These are phyloP conservation scores for Drosophila lacertosa DNA, from an alignment of 1,140 invertebrate genomes.

Conservation along the genomic window DNA sequence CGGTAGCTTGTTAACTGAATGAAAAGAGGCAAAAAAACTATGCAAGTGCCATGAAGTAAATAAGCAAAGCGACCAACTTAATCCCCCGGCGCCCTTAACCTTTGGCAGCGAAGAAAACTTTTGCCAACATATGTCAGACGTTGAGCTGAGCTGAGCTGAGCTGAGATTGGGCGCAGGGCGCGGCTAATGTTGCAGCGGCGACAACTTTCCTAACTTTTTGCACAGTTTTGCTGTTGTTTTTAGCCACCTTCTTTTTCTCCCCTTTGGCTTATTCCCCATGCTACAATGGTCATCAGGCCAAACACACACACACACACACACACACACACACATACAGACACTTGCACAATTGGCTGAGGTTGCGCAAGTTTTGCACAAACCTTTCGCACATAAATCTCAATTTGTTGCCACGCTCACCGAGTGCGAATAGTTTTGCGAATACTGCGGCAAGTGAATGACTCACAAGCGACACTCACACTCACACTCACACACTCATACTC, in stretches of 20 bases:
- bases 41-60: conserved; percentile 32
- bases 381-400: conserved; percentile 75
- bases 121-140: conserved; percentile 11
- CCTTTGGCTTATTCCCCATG: conserved; percentile 37
- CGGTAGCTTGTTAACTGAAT: conserved; percentile 34
- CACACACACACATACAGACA: conserved; percentile 25
- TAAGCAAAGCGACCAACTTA: conserved; percentile 16
- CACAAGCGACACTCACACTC: conserved; percentile 21
- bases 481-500: conserved; percentile 5
- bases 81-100: conserved; percentile 36
- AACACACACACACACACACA: conserved; percentile 22
- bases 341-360: conserved; percentile 70
- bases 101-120: conserved; percentile 34
- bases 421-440: conserved; percentile 72
- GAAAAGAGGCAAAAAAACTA: neutral
- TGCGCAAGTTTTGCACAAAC: conserved; percentile 71
- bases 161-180: conserved; percentile 33
- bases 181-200: conserved; percentile 65
- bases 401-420: conserved; percentile 75
- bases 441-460: conserved; percentile 31
- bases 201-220: conserved; percentile 72
- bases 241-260: conserved; percentile 14
- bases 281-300: conserved; percentile 64
- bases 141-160: conserved; percentile 15
- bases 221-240: conserved; percentile 46